Evolutionary conservation across 2,888 invertebrate genomes (phyloP), one percentile per base, ranked within the genome.

Genomic region (Lithodes maja): DNA sequence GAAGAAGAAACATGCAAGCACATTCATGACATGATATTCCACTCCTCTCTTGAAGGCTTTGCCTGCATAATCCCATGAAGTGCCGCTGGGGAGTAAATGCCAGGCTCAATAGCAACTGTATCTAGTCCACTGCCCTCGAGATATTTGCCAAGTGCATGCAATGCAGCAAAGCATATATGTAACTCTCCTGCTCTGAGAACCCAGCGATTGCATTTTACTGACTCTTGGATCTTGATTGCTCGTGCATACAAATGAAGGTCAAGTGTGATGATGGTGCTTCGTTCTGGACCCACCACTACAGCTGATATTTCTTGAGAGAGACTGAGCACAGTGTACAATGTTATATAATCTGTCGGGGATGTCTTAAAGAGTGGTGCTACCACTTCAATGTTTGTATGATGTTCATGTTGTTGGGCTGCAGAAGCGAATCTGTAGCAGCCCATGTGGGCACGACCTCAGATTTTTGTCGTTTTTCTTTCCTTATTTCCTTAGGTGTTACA

Each of bases 91-190:
- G 68, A 61, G 68, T 82, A 82, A 33, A 82, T 53, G 1, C 55
- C 82, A 12, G 12, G 1, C 55, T 82, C 82, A 2, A 68, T 55
- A 33, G 33, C 53, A 49, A 55, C 68, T 82, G 15, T 53, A 33
- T 82, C 82, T 33, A 82, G 15, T n/a, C 82, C 82, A 17, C 81
- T 78, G 3, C 17, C 81, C 53, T 81, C 81, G 17, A 81, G 17
- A 81, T 81, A 81, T 33, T 78, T 78, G 9, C 78, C 78, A 49
- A 78, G 52, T 2, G 78, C 49, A 78, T 49, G 12, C 9, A 82
- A 3, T 33, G 82, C 61, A 49, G 54, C 53, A 55, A 82, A 82
- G 33, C 53, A 15, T 3, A 68, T 17, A 49, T 82, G 82, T 33
- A 82, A 33, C 49, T 82, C 82, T 7, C 82, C 82, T 7, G 75